A percentile compares a stretch with the other conserved stretches of the same genome.
These are phyloP conservation scores for Acropora tenuis DNA, from an alignment of 64 coral and sea anemone species.

Conservation along the genomic window DNA sequence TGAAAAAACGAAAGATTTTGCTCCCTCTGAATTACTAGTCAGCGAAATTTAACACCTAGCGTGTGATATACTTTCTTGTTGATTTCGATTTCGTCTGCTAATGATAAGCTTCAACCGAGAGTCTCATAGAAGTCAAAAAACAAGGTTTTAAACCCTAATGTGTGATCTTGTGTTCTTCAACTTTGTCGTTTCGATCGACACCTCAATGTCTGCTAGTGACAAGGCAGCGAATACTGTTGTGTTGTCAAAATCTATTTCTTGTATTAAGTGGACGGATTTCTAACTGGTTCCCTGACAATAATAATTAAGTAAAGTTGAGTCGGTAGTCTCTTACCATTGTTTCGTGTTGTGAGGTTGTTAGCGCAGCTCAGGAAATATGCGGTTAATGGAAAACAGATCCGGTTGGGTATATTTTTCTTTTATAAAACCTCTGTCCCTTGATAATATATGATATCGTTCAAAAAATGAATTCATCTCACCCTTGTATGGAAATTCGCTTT, in stretches of 20 bases:
- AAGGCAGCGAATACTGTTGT: not conserved
- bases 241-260: constrained; percentile 36
- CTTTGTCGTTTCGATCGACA: not conserved
- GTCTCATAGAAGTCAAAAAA: not conserved
- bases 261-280: constrained; percentile 27
- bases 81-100: too few relatives aligned
- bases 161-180: not conserved
- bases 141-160: too few relatives aligned
- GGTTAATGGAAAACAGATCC: not conserved
- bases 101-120: not conserved
- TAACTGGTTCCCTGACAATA: not conserved
- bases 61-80: too few relatives aligned
- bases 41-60: too few relatives aligned
- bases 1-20: too few relatives aligned
- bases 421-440: not conserved
- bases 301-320: constrained; percentile 9
- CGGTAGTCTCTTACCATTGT: constrained; percentile 15
- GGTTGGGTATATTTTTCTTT: not conserved
- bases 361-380: constrained; percentile 24
- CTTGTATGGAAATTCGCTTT: not conserved
- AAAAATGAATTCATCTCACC: not conserved
- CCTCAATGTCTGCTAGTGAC: not conserved
- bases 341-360: constrained; percentile 16
- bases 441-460: not conserved
- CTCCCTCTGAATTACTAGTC: not conserved